Evolutionary conservation across 2,888 invertebrate genomes (phyloP).

Genomic region (Bursaphelenchus okinawaensis): DNA sequence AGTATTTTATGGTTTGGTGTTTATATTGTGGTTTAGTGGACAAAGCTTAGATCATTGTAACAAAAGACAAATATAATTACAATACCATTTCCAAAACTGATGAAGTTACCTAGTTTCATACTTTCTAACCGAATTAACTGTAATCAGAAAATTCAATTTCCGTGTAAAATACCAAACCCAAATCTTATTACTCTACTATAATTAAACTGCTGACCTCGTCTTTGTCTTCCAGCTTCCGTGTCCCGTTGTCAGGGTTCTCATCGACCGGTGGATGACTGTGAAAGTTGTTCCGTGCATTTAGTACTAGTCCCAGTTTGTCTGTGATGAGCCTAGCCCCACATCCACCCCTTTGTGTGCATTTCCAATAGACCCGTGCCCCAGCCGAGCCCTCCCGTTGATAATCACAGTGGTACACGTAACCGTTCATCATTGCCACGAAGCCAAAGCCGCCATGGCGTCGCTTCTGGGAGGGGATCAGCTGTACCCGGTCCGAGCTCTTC

Average conservation of each 20-base stretch:
- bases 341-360: conserved; percentile 6
- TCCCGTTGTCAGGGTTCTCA: neutral
- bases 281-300: conserved; percentile 7
- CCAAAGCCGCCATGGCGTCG: conserved; percentile 6
- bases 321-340: conserved; percentile 8
- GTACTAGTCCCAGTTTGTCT: neutral
- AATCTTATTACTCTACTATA: no score
- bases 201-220: neutral
- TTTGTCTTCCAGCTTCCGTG: neutral
- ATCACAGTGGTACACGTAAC: conserved; percentile 6
- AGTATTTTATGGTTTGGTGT: no score
- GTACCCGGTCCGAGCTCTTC: neutral
- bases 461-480: conserved; percentile 9
- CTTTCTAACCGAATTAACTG: no score
- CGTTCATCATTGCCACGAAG: conserved; percentile 4
- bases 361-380: conserved; percentile 8
- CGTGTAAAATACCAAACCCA: neutral
- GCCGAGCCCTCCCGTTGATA: conserved; percentile 5
- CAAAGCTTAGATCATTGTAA: no score
- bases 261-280: conserved; percentile 1
- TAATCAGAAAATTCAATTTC: no score
- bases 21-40: no score
- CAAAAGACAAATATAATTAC: no score
- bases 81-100: no score
- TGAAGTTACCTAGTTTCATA: no score